These are phyloP conservation scores for Heterodera carotae DNA, from an alignment of 1,140 invertebrate genomes.

Conservation along the genomic window DNA sequence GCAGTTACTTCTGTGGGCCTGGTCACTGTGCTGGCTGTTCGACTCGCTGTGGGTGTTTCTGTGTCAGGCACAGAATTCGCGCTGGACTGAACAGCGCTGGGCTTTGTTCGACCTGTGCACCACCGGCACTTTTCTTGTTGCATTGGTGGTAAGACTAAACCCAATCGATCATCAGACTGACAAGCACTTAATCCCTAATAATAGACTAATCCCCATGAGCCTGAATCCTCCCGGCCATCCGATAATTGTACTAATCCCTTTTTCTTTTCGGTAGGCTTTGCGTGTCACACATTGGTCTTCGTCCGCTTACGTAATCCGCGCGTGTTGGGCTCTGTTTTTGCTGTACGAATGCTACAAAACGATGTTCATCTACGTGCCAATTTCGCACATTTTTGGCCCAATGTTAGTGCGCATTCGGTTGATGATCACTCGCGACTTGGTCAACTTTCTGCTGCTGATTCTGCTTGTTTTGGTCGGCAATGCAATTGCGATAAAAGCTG, in stretches of 20 bases:
- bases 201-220: too few species aligned
- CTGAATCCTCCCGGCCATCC: too few species aligned
- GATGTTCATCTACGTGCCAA: conserved; percentile 58
- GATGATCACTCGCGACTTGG: conserved; percentile 58
- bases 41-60: conserved; percentile 51
- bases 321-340: conserved; percentile 54
- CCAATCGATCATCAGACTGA: too few species aligned
- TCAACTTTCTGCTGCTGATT: conserved; percentile 59
- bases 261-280: neutral
- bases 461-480: conserved; percentile 52
- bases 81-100: conserved; percentile 34
- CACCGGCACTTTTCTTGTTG: conserved; percentile 27
- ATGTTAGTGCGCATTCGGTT: conserved; percentile 61
- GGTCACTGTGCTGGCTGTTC: conserved; percentile 57
- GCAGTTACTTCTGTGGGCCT: conserved; percentile 56
- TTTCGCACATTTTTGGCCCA: conserved; percentile 56
- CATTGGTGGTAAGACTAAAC: conserved; percentile 8
- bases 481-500: conserved; percentile 58
- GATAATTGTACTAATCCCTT: too few species aligned
- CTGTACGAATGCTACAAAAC: conserved; percentile 62
- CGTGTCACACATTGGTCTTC: conserved; percentile 5
- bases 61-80: conserved; percentile 32
- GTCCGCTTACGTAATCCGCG: conserved; percentile 28
- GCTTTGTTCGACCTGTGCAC: conserved; percentile 20
- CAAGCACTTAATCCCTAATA: too few species aligned